Conservation (phyloP, 1,140 invertebrate species). For the Thrips palmi region DNA sequence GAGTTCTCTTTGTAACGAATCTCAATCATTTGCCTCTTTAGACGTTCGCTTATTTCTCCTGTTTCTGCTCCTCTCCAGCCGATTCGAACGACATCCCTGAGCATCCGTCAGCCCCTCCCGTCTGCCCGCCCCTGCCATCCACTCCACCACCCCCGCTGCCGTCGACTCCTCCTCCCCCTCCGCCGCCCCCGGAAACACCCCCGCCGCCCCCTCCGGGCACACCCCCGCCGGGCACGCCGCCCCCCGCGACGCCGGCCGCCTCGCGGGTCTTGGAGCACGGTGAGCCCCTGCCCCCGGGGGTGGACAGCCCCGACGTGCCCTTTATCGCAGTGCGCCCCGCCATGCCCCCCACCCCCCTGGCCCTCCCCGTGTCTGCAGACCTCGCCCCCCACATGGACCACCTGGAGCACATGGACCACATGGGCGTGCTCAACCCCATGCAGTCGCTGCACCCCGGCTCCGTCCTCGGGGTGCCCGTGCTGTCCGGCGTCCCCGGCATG, state of each 20-base stretch:
- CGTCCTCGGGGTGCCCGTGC: too few species aligned
- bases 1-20: too few species aligned
- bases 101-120: constrained; percentile 3
- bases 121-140: background rate
- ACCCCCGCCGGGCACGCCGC: too few species aligned
- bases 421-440: constrained; percentile 13
- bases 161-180: constrained; percentile 12
- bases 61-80: background rate
- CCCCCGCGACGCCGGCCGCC: constrained; percentile 8
- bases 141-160: constrained; percentile 14
- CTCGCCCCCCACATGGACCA: constrained; percentile 4
- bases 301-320: constrained; percentile 19
- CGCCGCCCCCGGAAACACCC: constrained; percentile 12
- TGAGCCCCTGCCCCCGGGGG: constrained; percentile 31
- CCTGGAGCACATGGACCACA: too few species aligned
- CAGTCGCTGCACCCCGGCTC: constrained; percentile 9
- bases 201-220: constrained; percentile 11
- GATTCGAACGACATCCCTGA: constrained; percentile 4
- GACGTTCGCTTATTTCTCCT: too few species aligned
- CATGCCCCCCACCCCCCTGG: constrained; percentile 11
- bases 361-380: constrained; percentile 10
- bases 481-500: too few species aligned
- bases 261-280: constrained; percentile 9
- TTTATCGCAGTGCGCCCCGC: constrained; percentile 11
- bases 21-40: too few species aligned